These are phyloP conservation scores for Idris sp. DNA, from an alignment of 1,140 invertebrate genomes.

Conservation along the genomic window DNA sequence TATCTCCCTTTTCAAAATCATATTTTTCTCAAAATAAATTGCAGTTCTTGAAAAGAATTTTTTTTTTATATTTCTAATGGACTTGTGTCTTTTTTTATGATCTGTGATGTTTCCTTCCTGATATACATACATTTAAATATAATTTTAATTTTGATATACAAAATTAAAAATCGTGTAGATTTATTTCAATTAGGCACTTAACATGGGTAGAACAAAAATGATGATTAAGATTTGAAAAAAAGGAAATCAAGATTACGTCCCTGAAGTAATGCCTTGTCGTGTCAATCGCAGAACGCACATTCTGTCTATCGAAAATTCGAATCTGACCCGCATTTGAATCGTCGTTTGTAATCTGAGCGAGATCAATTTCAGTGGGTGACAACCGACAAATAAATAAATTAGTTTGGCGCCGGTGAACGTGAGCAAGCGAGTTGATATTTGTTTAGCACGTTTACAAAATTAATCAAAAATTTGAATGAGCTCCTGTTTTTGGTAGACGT, in stretches of 20 bases:
- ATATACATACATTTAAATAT: too few relatives aligned
- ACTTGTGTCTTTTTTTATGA: too few relatives aligned
- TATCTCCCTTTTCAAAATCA: conserved; percentile 7
- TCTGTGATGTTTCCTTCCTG: too few relatives aligned
- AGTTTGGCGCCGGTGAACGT: conserved; percentile 4
- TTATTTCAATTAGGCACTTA: too few relatives aligned
- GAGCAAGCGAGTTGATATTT: conserved; percentile 11
- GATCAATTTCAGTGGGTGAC: conserved; percentile 37
- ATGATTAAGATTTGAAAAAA: too few relatives aligned
- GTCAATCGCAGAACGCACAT: conserved; percentile 24
- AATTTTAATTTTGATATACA: too few relatives aligned
- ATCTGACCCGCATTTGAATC: conserved; percentile 21
- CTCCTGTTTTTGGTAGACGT: too few relatives aligned
- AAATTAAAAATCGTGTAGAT: too few relatives aligned
- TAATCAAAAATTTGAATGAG: conserved; percentile 3
- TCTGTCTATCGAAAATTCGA: conserved; percentile 23
- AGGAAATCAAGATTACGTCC: conserved; percentile 21
- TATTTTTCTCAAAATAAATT: background rate
- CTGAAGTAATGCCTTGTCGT: conserved; percentile 18
- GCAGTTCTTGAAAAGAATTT: background rate
- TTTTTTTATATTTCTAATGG: too few relatives aligned
- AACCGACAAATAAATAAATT: conserved; percentile 41
- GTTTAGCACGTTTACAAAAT: conserved; percentile 10
- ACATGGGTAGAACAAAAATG: background rate
- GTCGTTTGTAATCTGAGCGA: conserved; percentile 17